Base-by-base conservation (phyloP, 1,140 invertebrate genomes). In the Hormaphis cornu region DNA sequence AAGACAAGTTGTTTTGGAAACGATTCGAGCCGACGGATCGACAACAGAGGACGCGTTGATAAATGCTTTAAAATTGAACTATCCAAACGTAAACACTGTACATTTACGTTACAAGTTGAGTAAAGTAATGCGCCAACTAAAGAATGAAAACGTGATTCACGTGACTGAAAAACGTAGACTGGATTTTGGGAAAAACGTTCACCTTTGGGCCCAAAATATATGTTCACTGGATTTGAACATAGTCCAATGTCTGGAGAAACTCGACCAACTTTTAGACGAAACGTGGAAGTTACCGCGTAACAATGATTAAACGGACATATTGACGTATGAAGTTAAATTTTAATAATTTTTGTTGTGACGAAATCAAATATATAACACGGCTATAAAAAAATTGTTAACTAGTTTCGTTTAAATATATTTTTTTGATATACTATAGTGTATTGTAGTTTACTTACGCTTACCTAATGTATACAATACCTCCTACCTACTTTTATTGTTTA, bases 81-180 rank as follows among this genome's bases (percentile, higher is more conserved):
- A 42, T 28, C 58, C 58, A 9, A 28, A 61, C n/a, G 58, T 61
- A 2, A 61, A 44, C 1, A 44, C 16, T 6, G 10, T 40, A 42
- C 58, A 61, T 8, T 61, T 61, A 28, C 37, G 24, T 18, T 61
- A 61, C n/a, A 61, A 61, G 10, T 24, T 61, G 3, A 44, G 9
- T n/a, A 61, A 42, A 26, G 58, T 5, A 18, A 44, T 61, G n/a
- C 33, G 48, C 59, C n/a, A 70, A 16, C 33, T 72, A 20, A 70
- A 70, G 52, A 69, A 53, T 54, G 20, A 58, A 58, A 35, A 72
- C n/a, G 0, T 53, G 30, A 6, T 70, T 24, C 52, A 28, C 2
- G 30, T 48, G 56, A 30, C 40, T 20, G 24, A 58, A 48, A 33
- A 61, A 24, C 3, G 37, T 28, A 12, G 30, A 71, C 37, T 63